A percentile compares a stretch with the other conserved stretches of the same genome.
Evolutionary conservation across 2,797 vertebrate genomes (phyloP).

Genomic region (Hemibagrus guttatus): DNA sequence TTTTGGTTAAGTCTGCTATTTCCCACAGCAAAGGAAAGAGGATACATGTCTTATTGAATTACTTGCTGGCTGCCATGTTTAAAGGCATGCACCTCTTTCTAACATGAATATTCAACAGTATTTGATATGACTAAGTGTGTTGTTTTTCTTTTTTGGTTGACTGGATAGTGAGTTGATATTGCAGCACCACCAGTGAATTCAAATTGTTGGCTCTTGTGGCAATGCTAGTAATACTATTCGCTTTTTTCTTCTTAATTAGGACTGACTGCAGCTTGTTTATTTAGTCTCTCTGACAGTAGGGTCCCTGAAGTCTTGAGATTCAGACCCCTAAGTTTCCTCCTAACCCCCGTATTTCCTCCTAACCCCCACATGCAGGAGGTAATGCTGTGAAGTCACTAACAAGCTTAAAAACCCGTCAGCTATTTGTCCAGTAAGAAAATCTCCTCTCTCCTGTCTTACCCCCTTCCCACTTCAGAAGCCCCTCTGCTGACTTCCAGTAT

Average conservation of each 20-base stretch:
- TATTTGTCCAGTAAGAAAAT: slow-evolving; percentile 84
- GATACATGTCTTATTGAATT: background rate
- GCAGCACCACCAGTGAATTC: background rate
- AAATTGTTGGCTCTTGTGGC: background rate
- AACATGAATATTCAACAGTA: background rate
- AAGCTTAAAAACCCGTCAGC: slow-evolving; percentile 89
- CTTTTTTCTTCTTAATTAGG: background rate
- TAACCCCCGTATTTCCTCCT: slow-evolving; percentile 25
- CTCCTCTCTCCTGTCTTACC: slow-evolving; percentile 67
- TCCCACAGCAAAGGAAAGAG: background rate
- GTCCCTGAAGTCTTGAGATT: slow-evolving; percentile 36
- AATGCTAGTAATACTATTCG: background rate
- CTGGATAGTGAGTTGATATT: slow-evolving; percentile 10
- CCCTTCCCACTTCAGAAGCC: slow-evolving; percentile 65
- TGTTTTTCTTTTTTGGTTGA: background rate
- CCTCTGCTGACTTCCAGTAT: slow-evolving; percentile 81
- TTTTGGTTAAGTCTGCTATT: background rate
- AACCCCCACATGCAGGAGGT: slow-evolving; percentile 72
- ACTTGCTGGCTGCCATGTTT: background rate
- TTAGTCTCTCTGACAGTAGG: slow-evolving; percentile 27
- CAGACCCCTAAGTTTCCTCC: slow-evolving; percentile 61
- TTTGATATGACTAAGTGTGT: background rate
- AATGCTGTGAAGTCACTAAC: slow-evolving; percentile 81
- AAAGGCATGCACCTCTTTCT: background rate
- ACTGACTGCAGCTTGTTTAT: slow-evolving; percentile 39